phyloP scores from a whole-genome alignment of 2,888 invertebrate species.

The Harpalus rubripes region DNA sequence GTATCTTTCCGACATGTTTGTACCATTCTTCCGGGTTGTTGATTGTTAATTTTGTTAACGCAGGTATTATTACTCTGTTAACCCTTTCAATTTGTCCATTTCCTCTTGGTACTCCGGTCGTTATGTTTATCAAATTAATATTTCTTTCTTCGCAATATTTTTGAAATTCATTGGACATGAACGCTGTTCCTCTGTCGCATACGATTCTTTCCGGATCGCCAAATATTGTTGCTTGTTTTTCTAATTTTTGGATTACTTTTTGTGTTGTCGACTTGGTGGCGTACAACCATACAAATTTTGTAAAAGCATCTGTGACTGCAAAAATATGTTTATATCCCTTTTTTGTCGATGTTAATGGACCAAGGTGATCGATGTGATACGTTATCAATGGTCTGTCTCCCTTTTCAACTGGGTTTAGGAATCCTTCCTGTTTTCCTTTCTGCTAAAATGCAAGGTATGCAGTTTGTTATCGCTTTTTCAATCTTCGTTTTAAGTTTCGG shows the following conservation, averaged over 20 bases:
- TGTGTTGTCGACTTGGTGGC: constrained; percentile 71
- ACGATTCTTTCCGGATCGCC: constrained; percentile 70
- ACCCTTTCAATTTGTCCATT: constrained; percentile 66
- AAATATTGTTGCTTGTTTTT: constrained; percentile 68
- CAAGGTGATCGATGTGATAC: constrained; percentile 73
- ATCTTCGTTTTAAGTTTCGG: constrained; percentile 69
- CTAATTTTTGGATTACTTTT: constrained; percentile 71
- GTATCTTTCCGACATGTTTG: constrained; percentile 42
- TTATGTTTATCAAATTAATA: constrained; percentile 58
- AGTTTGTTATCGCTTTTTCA: constrained; percentile 67
- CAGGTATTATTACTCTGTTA: constrained; percentile 67
- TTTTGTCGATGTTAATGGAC: constrained; percentile 72
- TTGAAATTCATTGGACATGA: constrained; percentile 68
- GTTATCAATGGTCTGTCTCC: constrained; percentile 71
- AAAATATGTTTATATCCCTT: constrained; percentile 72
- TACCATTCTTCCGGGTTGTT: constrained; percentile 66
- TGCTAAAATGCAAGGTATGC: constrained; percentile 71
- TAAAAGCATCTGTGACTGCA: constrained; percentile 72
- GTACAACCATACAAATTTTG: constrained; percentile 73
- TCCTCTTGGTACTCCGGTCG: constrained; percentile 22
- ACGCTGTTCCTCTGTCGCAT: constrained; percentile 69
- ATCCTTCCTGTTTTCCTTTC: constrained; percentile 72
- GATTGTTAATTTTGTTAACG: constrained; percentile 64
- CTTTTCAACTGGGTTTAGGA: constrained; percentile 71
- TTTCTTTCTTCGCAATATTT: constrained; percentile 59